Percentiles rank a stretch among this genome's conserved stretches.
Conservation (phyloP, 2,797 vertebrate genomes). For the Scarus forsteni region DNA sequence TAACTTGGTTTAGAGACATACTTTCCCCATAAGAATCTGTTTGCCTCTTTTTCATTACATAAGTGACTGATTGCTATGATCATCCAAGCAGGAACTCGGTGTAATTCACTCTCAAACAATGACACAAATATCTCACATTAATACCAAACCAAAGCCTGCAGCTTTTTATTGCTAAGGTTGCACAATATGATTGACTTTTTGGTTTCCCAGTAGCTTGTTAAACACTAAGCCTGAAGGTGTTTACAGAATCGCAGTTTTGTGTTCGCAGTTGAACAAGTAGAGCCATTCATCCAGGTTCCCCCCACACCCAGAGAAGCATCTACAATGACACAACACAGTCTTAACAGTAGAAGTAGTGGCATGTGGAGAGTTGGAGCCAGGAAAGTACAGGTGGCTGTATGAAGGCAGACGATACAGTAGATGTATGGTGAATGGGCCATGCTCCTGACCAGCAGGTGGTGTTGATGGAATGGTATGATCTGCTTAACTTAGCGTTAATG, state of each 20-base stretch:
- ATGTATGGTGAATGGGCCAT: conserved; percentile 47
- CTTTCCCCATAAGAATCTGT: too few species aligned
- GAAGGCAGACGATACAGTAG: conserved; percentile 50
- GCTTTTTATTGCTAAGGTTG: conserved; percentile 32
- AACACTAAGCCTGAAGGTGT: conserved; percentile 55
- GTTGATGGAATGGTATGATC: conserved; percentile 72
- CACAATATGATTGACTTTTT: conserved; percentile 48
- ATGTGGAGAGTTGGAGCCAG: conserved; percentile 51
- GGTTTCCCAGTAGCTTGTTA: conserved; percentile 64
- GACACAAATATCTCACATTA: conserved; percentile 33
- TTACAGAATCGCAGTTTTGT: conserved; percentile 69
- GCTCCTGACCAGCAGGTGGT: conserved; percentile 65
- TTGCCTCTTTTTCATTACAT: too few species aligned
- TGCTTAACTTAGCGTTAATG: conserved; percentile 73
- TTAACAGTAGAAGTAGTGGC: conserved; percentile 58
- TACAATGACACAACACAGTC: conserved; percentile 62
- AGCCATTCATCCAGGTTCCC: conserved; percentile 49
- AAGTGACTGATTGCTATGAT: conserved; percentile 10
- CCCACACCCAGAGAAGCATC: conserved; percentile 47
- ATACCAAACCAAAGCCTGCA: conserved; percentile 48
- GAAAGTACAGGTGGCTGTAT: conserved; percentile 62
- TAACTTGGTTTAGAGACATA: too few species aligned
- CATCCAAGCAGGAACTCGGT: conserved; percentile 25
- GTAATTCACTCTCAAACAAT: conserved; percentile 46
- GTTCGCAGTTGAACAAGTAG: conserved; percentile 65